Conservation (phyloP, 1,140 invertebrate genomes). For the Polypedilum vanderplanki region DNA sequence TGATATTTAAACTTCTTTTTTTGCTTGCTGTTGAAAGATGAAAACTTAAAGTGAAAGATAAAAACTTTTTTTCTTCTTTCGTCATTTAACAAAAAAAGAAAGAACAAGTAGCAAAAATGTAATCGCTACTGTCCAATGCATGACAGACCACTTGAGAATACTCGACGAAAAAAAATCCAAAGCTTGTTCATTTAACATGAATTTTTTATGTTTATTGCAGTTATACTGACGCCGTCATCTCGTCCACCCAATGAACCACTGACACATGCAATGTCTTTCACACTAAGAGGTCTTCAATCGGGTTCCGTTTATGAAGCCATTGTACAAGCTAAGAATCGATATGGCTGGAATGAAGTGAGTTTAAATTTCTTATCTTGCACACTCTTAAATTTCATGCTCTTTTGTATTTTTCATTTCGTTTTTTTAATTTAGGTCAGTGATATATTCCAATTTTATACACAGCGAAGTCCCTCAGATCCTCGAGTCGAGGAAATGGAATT, state of each 20-base stretch:
- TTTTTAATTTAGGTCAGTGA: constrained; percentile 49
- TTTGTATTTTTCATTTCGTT: background rate
- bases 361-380: constrained; percentile 21
- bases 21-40: no score
- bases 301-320: constrained; percentile 61
- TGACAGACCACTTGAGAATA: no score
- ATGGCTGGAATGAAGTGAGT: constrained; percentile 61
- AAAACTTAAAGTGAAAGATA: no score
- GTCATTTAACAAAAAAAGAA: no score
- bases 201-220: constrained; percentile 29
- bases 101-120: no score
- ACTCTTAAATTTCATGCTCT: background rate
- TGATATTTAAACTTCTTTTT: background rate
- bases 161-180: no score
- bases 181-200: background rate
- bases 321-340: constrained; percentile 63
- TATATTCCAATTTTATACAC: constrained; percentile 57
- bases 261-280: constrained; percentile 50
- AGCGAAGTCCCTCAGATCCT: constrained; percentile 38
- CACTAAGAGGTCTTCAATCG: constrained; percentile 50
- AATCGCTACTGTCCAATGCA: no score
- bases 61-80: no score
- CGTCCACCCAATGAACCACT: constrained; percentile 44
- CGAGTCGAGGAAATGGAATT: constrained; percentile 42
- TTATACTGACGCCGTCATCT: constrained; percentile 43